phyloP scores from a whole-genome alignment of 2,113 vertebrate genomes.

The Spheniscus mendiculus region DNA sequence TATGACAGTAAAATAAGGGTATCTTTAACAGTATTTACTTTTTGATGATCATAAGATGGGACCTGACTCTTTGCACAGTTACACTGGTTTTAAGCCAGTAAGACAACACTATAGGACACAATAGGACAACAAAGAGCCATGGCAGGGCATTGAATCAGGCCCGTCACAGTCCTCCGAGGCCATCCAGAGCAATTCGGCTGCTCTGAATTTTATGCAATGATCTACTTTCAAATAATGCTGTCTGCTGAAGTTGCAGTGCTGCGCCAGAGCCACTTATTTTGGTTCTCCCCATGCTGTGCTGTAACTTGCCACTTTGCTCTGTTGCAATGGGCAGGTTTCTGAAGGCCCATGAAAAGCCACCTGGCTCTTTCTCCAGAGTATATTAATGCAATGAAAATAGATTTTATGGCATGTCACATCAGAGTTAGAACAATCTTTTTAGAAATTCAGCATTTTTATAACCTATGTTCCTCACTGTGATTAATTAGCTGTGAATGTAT shows the following conservation, averaged over 20 bases:
- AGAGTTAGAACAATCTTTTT: not conserved
- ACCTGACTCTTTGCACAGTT: not conserved
- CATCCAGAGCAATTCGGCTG: not conserved
- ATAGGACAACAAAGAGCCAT: not conserved
- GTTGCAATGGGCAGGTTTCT: not conserved
- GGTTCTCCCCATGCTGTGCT: not conserved
- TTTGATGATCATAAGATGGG: not conserved
- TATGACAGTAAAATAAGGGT: not conserved
- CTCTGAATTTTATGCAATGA: not conserved
- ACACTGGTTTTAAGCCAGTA: not conserved
- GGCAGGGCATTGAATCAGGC: not conserved
- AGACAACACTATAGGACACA: not conserved
- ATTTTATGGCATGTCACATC: not conserved
- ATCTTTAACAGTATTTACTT: not conserved
- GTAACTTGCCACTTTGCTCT: not conserved
- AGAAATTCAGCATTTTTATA: not conserved
- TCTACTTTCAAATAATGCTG: not conserved
- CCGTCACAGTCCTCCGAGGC: accelerated
- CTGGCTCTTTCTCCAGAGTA: not conserved
- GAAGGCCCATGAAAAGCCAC: constrained; percentile 4
- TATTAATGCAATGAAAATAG: not conserved
- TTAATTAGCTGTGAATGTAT: not conserved
- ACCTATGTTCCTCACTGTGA: not conserved
- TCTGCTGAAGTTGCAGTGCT: not conserved
- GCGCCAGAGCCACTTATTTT: not conserved